phyloP scores from a whole-genome alignment of 2,888 invertebrate species.

The Tenthredo notha region DNA sequence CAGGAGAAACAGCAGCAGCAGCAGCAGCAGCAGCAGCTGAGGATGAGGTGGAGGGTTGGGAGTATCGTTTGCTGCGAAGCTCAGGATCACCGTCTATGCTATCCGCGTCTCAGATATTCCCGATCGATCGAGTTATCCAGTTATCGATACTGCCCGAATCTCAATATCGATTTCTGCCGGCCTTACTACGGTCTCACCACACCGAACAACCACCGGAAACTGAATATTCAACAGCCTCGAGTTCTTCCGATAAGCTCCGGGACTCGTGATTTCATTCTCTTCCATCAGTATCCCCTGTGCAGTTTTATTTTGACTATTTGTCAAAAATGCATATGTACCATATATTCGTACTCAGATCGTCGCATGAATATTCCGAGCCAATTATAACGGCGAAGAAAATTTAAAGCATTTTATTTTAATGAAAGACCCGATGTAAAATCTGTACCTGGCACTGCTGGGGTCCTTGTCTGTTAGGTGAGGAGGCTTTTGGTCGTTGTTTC shows the following conservation, averaged over 20 bases:
- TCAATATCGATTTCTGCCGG: conserved; percentile 20
- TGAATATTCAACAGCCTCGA: conserved; percentile 74
- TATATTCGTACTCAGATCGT: not conserved
- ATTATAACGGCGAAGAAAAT: not conserved
- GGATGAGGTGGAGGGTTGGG: conserved; percentile 54
- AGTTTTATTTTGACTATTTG: not conserved
- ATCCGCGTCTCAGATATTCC: not conserved
- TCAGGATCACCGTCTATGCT: not conserved
- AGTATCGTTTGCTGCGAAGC: conserved; percentile 1
- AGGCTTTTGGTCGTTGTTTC: conserved; percentile 90
- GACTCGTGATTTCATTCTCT: conserved; percentile 17
- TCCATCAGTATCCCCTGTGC: not conserved
- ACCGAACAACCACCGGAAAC: conserved; percentile 64
- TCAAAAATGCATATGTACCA: not conserved
- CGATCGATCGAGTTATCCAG: conserved; percentile 16
- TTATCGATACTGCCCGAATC: conserved; percentile 21
- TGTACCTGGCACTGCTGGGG: conserved; percentile 94
- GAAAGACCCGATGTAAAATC: not conserved
- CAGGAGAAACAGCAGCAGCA: conserved; percentile 43
- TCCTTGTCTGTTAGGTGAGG: conserved; percentile 94
- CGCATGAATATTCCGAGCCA: conserved; percentile 3
- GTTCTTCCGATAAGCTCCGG: conserved; percentile 10
- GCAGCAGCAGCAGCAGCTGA: not conserved
- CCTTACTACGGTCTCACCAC: not conserved
- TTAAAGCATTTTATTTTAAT: not conserved